Percentiles rank a stretch among this genome's conserved stretches.
Evolutionary conservation across 2,797 vertebrate species (phyloP).

Genomic region (Darevskia nairensis): DNA sequence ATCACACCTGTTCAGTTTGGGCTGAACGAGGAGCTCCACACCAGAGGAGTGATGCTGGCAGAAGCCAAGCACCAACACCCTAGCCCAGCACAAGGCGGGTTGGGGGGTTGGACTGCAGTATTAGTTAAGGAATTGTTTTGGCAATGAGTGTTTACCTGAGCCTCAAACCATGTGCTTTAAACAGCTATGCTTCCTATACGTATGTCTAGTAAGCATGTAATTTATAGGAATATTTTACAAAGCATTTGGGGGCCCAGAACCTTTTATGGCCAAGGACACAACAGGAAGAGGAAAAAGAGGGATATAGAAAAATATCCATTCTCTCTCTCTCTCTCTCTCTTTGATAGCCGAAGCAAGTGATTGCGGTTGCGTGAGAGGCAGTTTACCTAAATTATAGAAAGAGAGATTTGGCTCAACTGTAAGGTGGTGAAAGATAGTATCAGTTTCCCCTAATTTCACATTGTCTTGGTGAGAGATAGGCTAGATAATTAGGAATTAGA

Average conservation of each 20-base stretch:
- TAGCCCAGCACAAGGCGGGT: too few species aligned
- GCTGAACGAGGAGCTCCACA: too few species aligned
- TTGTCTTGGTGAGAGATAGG: fast-evolving
- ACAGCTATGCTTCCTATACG: neutral
- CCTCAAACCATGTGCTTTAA: fast-evolving
- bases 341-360: slow-evolving; percentile 34
- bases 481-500: slow-evolving; percentile 22
- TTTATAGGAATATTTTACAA: neutral
- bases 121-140: slow-evolving; percentile 9
- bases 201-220: neutral
- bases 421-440: neutral
- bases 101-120: neutral
- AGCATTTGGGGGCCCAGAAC: slow-evolving; percentile 1
- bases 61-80: too few species aligned
- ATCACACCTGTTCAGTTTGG: too few species aligned
- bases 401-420: slow-evolving; percentile 36
- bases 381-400: slow-evolving; percentile 20
- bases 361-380: slow-evolving; percentile 38
- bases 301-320: slow-evolving; percentile 18
- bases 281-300: neutral
- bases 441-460: neutral
- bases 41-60: too few species aligned
- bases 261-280: neutral
- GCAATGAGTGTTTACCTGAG: fast-evolving
- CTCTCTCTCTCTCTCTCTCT: neutral